A percentile compares a stretch with the other conserved stretches of the same genome.
These are phyloP conservation scores for Cyclargus thomasi DNA, from an alignment of 1,140 invertebrate species.

Conservation along the genomic window DNA sequence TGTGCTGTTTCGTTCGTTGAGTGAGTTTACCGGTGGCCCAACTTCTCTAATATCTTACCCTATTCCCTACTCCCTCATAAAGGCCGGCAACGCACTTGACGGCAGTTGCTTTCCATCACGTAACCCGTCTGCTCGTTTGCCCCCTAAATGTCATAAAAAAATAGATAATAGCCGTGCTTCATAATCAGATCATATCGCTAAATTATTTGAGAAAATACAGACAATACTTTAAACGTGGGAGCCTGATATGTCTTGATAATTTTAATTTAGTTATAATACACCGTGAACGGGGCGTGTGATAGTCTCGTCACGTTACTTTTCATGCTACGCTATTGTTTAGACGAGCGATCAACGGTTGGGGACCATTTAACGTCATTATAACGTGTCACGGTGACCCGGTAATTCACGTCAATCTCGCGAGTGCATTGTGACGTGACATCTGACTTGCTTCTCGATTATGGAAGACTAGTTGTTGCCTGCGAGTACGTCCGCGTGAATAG, in stretches of 20 bases:
- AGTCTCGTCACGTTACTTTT: conserved; percentile 5
- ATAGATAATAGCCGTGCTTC: background rate
- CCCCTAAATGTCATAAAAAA: too few relatives aligned
- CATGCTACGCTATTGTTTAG: background rate
- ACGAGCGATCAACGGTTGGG: background rate
- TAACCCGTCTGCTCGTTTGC: too few relatives aligned
- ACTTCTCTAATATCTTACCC: too few relatives aligned
- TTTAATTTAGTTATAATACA: conserved; percentile 15
- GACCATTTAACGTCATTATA: conserved; percentile 11
- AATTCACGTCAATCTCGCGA: background rate
- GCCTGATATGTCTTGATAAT: background rate
- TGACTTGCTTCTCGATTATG: too few relatives aligned
- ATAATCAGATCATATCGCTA: conserved; percentile 11
- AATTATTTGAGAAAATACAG: conserved; percentile 12
- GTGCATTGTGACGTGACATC: background rate
- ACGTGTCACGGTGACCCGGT: background rate
- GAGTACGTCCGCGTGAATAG: too few relatives aligned
- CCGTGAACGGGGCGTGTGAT: conserved; percentile 9
- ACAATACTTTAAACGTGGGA: conserved; percentile 9
- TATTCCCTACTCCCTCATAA: too few relatives aligned
- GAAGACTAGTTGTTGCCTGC: too few relatives aligned
- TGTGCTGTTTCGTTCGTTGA: too few relatives aligned
- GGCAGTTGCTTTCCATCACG: too few relatives aligned
- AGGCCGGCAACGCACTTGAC: too few relatives aligned
- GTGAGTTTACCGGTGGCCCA: too few relatives aligned